Evolutionary conservation across 2,113 vertebrate genomes (phyloP).

Genomic region (Calyptommatus sinebrachiatus): DNA sequence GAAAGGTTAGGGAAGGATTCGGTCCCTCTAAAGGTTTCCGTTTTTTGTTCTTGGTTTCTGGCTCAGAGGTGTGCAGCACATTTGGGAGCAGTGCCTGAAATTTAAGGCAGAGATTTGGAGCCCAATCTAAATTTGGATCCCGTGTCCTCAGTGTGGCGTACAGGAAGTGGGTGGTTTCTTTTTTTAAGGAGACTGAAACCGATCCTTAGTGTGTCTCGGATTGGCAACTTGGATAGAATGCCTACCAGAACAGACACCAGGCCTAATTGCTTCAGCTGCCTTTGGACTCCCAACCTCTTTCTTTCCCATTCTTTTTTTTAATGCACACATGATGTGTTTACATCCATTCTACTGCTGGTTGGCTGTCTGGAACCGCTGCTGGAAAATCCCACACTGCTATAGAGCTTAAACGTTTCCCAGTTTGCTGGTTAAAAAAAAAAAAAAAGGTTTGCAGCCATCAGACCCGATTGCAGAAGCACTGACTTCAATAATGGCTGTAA

Average conservation of each 20-base stretch:
- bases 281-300: neutral
- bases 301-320: too few species aligned
- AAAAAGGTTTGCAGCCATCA: slow-evolving; percentile 18
- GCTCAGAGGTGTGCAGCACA: slow-evolving; percentile 16
- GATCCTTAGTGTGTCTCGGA: neutral
- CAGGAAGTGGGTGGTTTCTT: slow-evolving; percentile 35
- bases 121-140: slow-evolving; percentile 12
- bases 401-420: neutral
- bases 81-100: slow-evolving; percentile 6
- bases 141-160: slow-evolving; percentile 4
- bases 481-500: neutral
- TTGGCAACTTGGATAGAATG: slow-evolving; percentile 24
- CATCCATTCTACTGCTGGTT: neutral
- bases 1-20: slow-evolving; percentile 19
- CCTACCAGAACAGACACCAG: slow-evolving; percentile 16
- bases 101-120: neutral
- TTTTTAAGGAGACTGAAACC: slow-evolving; percentile 14
- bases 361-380: neutral
- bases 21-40: slow-evolving; percentile 18
- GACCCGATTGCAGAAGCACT: neutral
- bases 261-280: slow-evolving; percentile 22
- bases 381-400: slow-evolving; percentile 11
- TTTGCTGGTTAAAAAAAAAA: neutral
- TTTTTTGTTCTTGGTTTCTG: neutral
- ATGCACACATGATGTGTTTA: neutral